phyloP scores from a whole-genome alignment of 2,113 vertebrate genomes.

The Erinaceus europaeus region DNA sequence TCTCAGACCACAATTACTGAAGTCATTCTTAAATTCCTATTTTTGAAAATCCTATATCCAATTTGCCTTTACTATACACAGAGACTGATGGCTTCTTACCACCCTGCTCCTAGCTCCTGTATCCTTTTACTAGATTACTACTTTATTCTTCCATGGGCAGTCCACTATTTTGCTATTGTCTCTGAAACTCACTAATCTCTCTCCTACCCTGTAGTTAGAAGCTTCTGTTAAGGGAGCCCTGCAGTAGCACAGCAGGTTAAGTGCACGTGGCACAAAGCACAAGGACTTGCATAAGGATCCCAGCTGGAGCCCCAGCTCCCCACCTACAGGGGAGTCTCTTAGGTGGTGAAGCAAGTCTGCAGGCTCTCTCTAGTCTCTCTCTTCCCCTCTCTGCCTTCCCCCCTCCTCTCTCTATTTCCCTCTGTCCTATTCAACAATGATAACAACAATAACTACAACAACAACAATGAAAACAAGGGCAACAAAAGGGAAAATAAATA shows the following conservation, averaged over 20 bases:
- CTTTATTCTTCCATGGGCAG: background rate
- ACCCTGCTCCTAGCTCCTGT: background rate
- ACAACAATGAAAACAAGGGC: no score
- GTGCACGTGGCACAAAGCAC: no score
- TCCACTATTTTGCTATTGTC: background rate
- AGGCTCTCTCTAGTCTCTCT: no score
- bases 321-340: background rate
- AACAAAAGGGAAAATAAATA: no score
- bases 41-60: background rate
- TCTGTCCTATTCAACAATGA: no score
- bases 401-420: no score
- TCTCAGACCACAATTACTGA: background rate
- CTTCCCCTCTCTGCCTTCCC: no score
- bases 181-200: background rate
- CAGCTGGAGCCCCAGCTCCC: background rate
- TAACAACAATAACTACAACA: no score
- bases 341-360: no score
- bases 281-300: no score
- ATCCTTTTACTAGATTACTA: background rate
- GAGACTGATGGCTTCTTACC: background rate
- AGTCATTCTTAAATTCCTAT: background rate
- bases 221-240: background rate
- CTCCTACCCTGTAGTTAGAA: background rate
- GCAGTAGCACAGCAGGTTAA: background rate
- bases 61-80: constrained; percentile 11